These are phyloP conservation scores for Mycteria americana DNA, from an alignment of 2,797 vertebrate species.

Conservation along the genomic window DNA sequence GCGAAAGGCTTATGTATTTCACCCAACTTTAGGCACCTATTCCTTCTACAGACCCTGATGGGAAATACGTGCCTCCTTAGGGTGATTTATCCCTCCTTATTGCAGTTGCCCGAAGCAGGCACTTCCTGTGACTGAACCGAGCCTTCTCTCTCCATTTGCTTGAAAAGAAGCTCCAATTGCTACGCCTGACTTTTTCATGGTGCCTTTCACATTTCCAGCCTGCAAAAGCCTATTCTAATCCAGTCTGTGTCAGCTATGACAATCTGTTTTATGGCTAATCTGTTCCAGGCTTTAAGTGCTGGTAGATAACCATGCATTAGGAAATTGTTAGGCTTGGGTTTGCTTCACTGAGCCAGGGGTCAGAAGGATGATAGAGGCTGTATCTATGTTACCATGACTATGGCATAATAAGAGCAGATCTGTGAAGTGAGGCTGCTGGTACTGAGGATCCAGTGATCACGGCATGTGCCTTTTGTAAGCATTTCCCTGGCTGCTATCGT, in stretches of 20 bases:
- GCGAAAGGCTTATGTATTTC: not conserved
- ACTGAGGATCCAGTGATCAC: not conserved
- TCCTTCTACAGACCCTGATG: not conserved
- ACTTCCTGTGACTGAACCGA: not conserved
- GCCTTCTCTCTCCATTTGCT: not conserved
- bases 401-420: not conserved
- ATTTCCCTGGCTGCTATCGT: fast-evolving
- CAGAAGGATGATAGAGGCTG: not conserved
- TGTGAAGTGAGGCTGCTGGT: not conserved
- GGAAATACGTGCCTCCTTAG: not conserved
- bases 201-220: not conserved
- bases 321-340: not conserved
- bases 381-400: not conserved
- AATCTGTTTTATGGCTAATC: not conserved
- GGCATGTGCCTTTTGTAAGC: not conserved
- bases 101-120: not conserved
- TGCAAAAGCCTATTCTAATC: not conserved
- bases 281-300: not conserved
- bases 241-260: not conserved
- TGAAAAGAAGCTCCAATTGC: not conserved
- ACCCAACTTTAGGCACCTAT: not conserved
- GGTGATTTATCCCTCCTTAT: not conserved
- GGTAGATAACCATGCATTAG: not conserved
- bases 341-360: not conserved
- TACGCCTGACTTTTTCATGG: not conserved